Evolutionary conservation across 2,113 vertebrate genomes (phyloP).

Genomic region (Smithornis capensis): DNA sequence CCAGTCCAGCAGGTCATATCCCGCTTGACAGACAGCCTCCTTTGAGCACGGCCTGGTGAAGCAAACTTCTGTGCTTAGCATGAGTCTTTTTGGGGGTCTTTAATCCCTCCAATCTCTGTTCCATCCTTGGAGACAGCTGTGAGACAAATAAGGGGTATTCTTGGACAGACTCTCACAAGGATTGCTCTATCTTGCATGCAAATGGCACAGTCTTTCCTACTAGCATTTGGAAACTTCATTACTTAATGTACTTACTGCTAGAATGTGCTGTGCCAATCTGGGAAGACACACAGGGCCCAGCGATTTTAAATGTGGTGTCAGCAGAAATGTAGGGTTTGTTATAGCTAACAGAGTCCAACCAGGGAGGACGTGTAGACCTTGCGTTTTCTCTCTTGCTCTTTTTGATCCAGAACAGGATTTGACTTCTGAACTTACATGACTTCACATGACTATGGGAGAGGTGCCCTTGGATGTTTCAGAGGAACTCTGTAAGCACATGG

Average conservation of each 20-base stretch:
- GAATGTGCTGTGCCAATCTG: neutral
- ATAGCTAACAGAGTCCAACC: neutral
- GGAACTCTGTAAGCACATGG: rapidly evolving
- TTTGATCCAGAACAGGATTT: neutral
- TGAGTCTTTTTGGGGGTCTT: no score
- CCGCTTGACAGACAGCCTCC: no score
- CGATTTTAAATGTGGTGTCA: neutral
- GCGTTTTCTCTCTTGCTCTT: neutral
- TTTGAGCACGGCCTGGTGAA: no score
- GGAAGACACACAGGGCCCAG: rapidly evolving
- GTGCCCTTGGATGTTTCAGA: neutral
- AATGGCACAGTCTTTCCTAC: neutral
- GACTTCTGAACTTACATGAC: neutral
- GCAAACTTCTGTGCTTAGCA: no score
- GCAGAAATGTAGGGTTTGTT: neutral
- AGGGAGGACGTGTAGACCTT: neutral
- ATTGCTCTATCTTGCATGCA: neutral
- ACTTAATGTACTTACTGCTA: neutral
- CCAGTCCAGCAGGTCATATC: no score
- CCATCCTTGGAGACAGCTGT: no score
- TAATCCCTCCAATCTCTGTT: no score
- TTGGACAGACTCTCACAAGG: no score
- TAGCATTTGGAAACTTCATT: neutral
- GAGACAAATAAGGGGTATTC: no score
- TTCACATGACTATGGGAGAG: neutral